These are phyloP conservation scores for Mamestra configurata DNA, from an alignment of 1,140 invertebrate genomes.

Conservation along the genomic window DNA sequence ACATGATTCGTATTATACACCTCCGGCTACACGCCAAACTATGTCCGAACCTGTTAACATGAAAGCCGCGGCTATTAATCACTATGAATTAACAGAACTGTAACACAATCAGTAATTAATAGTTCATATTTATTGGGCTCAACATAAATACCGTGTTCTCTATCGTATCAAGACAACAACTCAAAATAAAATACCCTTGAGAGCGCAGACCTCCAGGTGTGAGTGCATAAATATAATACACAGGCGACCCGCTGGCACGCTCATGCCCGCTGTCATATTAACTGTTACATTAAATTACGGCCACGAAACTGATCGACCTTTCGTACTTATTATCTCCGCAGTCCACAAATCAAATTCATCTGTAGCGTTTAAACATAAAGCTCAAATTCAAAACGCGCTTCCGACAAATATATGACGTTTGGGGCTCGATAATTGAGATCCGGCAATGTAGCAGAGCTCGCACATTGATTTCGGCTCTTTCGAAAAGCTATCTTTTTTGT, in stretches of 20 bases:
- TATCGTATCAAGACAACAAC: slow-evolving; percentile 76
- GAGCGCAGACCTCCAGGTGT: slow-evolving; percentile 84
- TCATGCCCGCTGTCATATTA: slow-evolving; percentile 87
- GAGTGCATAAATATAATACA: slow-evolving; percentile 85
- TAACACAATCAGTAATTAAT: slow-evolving; percentile 85
- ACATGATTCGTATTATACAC: slow-evolving; percentile 4
- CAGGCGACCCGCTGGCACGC: slow-evolving; percentile 84
- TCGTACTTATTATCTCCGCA: slow-evolving; percentile 74
- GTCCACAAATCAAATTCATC: slow-evolving; percentile 54
- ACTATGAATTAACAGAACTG: slow-evolving; percentile 82
- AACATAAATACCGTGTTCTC: slow-evolving; percentile 81
- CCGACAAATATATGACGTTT: slow-evolving; percentile 58
- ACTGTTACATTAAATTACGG: slow-evolving; percentile 88
- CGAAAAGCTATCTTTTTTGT: slow-evolving; percentile 86
- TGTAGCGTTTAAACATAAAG: slow-evolving; percentile 46
- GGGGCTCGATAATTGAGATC: slow-evolving; percentile 44
- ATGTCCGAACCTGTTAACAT: slow-evolving; percentile 39
- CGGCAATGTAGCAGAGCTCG: slow-evolving; percentile 80
- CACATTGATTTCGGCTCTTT: slow-evolving; percentile 87
- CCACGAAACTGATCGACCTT: slow-evolving; percentile 77
- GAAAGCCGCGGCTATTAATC: slow-evolving; percentile 69
- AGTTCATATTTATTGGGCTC: slow-evolving; percentile 79
- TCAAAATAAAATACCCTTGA: slow-evolving; percentile 78
- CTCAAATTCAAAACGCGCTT: slow-evolving; percentile 37
- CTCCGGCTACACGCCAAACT: slow-evolving; percentile 14